Conservation (phyloP, 2,888 invertebrate genomes). For the Syritta pipiens region DNA sequence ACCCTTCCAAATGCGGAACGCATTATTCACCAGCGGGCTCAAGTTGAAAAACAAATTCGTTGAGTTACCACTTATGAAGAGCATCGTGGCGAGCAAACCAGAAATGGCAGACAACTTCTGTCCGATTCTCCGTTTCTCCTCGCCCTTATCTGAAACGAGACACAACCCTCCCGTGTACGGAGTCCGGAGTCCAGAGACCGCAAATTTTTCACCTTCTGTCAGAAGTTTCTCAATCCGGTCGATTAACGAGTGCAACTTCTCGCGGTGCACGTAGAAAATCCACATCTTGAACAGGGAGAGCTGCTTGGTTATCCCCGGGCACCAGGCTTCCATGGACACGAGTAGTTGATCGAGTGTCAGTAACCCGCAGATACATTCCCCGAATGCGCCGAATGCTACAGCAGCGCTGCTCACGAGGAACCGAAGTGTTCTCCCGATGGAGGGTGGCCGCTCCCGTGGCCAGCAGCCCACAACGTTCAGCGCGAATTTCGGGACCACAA, state of each 20-base stretch:
- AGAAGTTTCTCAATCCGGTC: constrained; percentile 71
- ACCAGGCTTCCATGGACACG: constrained; percentile 76
- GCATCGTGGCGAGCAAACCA: constrained; percentile 70
- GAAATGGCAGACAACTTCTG: constrained; percentile 71
- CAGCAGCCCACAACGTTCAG: constrained; percentile 75
- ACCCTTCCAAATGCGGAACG: constrained; percentile 69
- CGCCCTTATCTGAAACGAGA: constrained; percentile 23
- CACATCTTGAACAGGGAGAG: constrained; percentile 75
- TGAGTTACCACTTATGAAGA: constrained; percentile 72
- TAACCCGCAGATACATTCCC: constrained; percentile 75
- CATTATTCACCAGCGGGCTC: constrained; percentile 73
- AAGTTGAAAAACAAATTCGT: constrained; percentile 74
- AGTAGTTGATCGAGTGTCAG: constrained; percentile 72
- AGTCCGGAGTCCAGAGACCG: not conserved
- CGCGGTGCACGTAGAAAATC: constrained; percentile 72
- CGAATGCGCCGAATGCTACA: constrained; percentile 73
- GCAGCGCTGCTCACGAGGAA: constrained; percentile 72
- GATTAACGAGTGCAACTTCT: constrained; percentile 71
- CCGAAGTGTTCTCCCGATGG: constrained; percentile 62
- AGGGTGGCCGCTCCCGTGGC: constrained; percentile 72
- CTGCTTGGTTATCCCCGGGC: constrained; percentile 75
- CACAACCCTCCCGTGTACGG: not conserved
- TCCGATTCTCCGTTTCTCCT: constrained; percentile 71
- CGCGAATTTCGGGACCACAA: constrained; percentile 73
- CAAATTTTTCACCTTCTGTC: constrained; percentile 70